A percentile compares a stretch with the other conserved stretches of the same genome.
Evolutionary conservation across 1,140 invertebrate genomes (phyloP).

Genomic region (Drosophila repleta): DNA sequence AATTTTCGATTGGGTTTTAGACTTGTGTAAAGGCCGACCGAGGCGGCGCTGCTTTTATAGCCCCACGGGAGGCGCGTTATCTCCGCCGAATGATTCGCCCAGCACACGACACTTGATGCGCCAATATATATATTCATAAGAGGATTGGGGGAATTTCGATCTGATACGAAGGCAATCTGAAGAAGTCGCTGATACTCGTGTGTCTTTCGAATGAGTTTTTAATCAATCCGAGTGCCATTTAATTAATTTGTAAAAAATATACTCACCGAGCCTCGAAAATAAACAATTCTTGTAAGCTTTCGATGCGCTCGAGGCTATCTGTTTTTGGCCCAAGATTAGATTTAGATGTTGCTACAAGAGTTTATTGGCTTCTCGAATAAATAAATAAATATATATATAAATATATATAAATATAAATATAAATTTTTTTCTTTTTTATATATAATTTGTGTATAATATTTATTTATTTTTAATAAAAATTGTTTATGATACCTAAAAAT

Average conservation of each 20-base stretch:
- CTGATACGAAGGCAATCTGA: slow-evolving; percentile 41
- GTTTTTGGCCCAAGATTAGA: no score
- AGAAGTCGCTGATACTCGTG: slow-evolving; percentile 12
- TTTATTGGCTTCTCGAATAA: not conserved
- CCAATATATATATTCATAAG: slow-evolving; percentile 11
- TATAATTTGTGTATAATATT: no score
- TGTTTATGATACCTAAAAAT: no score
- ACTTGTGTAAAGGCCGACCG: slow-evolving; percentile 15
- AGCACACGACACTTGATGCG: slow-evolving; percentile 16
- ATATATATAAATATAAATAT: no score
- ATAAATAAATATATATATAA: no score
- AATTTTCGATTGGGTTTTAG: slow-evolving; percentile 27
- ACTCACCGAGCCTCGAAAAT: not conserved
- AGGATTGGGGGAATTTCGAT: slow-evolving; percentile 22
- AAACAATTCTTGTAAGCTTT: not conserved
- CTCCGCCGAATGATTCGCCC: slow-evolving; percentile 14
- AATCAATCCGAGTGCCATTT: slow-evolving; percentile 62
- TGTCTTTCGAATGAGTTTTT: slow-evolving; percentile 50
- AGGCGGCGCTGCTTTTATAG: slow-evolving; percentile 48
- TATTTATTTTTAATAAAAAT: no score
- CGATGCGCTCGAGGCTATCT: not conserved
- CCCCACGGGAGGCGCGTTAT: slow-evolving; percentile 30
- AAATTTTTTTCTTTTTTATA: no score
- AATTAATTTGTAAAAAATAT: slow-evolving; percentile 65
- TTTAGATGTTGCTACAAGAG: not conserved